phyloP scores from a whole-genome alignment of 2,797 vertebrate species.

The Melanotaenia trifasciata region DNA sequence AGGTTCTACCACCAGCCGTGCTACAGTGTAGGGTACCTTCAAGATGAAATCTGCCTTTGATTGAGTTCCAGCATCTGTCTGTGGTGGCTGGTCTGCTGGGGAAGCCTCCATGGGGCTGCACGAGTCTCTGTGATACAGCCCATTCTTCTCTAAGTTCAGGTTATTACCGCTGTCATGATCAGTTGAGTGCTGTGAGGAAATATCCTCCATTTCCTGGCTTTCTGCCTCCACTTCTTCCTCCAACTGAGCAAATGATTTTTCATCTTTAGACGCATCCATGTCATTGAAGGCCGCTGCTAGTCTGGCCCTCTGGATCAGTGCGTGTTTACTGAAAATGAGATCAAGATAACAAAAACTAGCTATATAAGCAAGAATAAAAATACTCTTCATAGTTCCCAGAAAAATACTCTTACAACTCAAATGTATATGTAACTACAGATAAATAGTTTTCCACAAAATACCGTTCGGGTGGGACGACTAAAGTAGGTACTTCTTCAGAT shows the following conservation, averaged over 20 bases:
- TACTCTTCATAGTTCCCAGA: not conserved
- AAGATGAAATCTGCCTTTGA: constrained; percentile 9
- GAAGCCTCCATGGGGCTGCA: constrained; percentile 68
- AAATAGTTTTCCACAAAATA: too few relatives aligned
- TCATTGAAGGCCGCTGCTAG: constrained; percentile 58
- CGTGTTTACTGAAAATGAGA: constrained; percentile 35
- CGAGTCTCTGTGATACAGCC: constrained; percentile 33
- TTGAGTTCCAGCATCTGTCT: constrained; percentile 18
- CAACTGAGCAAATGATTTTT: constrained; percentile 64
- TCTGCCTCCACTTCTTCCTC: constrained; percentile 69
- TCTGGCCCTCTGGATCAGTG: constrained; percentile 37
- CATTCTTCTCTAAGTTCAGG: constrained; percentile 13
- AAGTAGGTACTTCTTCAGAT: too few relatives aligned
- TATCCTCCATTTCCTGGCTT: constrained; percentile 9
- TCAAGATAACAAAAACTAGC: not conserved
- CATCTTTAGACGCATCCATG: constrained; percentile 37
- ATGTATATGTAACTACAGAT: too few relatives aligned
- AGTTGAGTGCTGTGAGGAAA: constrained; percentile 25
- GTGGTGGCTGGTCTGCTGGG: constrained; percentile 49
- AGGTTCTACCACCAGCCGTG: constrained; percentile 74
- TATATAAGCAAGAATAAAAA: not conserved
- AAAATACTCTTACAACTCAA: not conserved
- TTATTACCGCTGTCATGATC: not conserved
- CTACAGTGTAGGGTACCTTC: constrained; percentile 52
- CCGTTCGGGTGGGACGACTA: too few relatives aligned